Percentiles rank a stretch among this genome's conserved stretches.
Conservation (phyloP, 1,140 invertebrate genomes). For the Lasaia peninsularis region DNA sequence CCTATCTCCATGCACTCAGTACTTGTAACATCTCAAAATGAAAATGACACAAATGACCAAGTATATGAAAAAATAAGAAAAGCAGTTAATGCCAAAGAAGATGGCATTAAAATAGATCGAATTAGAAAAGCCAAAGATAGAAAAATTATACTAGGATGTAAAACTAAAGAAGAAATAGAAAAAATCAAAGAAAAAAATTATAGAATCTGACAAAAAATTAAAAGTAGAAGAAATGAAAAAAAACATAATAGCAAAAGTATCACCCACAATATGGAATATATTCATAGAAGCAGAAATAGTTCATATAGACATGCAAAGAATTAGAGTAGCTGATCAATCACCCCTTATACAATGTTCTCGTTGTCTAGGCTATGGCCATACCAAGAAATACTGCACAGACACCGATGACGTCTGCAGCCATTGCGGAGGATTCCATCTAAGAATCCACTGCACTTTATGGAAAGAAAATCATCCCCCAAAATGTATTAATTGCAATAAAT, state of each 20-base stretch:
- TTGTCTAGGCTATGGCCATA: constrained; percentile 9
- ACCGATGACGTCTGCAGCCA: neutral
- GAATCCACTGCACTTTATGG: neutral
- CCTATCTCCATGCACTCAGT: constrained; percentile 12
- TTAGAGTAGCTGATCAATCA: neutral
- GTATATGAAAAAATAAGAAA: constrained; percentile 17
- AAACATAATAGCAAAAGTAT: constrained; percentile 18
- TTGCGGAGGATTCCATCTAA: neutral
- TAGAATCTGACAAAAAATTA: neutral
- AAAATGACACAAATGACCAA: constrained; percentile 20
- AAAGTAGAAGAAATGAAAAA: constrained; percentile 23
- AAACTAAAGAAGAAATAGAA: constrained; percentile 14
- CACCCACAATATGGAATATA: constrained; percentile 18
- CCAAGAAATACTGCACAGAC: neutral
- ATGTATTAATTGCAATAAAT: neutral
- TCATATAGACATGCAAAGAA: neutral
- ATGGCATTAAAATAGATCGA: constrained; percentile 17
- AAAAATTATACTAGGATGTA: constrained; percentile 26
- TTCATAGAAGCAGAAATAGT: neutral
- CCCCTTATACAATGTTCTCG: constrained; percentile 7
- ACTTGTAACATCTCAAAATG: constrained; percentile 13
- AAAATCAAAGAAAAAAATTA: constrained; percentile 14
- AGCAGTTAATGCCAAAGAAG: constrained; percentile 19
- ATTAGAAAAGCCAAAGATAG: constrained; percentile 25
- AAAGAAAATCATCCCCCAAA: neutral